Conservation (phyloP, 2,113 vertebrate genomes). For the Eulemur macaco region DNA sequence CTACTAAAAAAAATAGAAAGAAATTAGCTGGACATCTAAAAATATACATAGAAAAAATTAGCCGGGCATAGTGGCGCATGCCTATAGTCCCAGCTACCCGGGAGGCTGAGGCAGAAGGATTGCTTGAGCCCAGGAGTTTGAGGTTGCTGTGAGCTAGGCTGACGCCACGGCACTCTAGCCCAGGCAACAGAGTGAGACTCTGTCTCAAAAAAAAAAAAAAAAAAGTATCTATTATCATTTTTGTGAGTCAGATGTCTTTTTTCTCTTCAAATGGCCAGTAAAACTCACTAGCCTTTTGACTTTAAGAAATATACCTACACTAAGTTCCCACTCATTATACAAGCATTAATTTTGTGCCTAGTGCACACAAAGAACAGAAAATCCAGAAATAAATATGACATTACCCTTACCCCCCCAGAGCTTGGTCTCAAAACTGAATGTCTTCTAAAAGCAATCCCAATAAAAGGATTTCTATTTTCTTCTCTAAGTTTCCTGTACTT, state of each 20-base stretch:
- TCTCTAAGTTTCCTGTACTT: not conserved
- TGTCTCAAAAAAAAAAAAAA: too few species aligned
- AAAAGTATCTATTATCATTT: not conserved
- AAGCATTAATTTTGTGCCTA: slow-evolving; percentile 4
- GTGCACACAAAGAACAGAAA: not conserved
- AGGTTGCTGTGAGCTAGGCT: too few species aligned
- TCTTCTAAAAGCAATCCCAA: not conserved
- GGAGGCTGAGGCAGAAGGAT: too few species aligned
- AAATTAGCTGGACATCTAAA: too few species aligned
- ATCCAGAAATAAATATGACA: slow-evolving; percentile 17
- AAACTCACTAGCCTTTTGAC: slow-evolving; percentile 25
- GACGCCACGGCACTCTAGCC: too few species aligned
- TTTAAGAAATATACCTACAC: not conserved
- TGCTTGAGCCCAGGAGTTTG: too few species aligned
- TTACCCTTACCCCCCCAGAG: not conserved
- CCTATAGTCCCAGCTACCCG: too few species aligned
- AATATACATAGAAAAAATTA: too few species aligned
- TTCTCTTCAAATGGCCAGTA: not conserved
- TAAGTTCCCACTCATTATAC: not conserved
- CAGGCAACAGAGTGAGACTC: too few species aligned
- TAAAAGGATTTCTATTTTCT: not conserved
- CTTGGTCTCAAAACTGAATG: slow-evolving; percentile 21
- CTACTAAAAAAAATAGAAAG: too few species aligned
- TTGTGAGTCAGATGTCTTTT: not conserved
- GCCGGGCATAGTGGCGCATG: too few species aligned